phyloP scores from a whole-genome alignment of 2,113 vertebrate genomes.

The Etia nguti region DNA sequence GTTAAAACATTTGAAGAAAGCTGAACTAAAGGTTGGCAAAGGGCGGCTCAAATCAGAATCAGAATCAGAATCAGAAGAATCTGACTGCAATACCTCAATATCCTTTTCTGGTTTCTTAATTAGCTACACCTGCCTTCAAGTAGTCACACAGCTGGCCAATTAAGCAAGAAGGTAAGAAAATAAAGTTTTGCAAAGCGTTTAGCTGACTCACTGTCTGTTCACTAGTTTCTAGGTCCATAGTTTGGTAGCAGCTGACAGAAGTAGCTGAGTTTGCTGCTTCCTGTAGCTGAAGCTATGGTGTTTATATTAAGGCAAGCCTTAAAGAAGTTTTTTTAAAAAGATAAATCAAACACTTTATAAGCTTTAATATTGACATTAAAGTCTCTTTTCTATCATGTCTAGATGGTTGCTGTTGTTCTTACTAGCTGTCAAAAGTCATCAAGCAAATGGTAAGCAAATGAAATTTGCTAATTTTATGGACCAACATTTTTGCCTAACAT shows the following conservation, averaged over 20 bases:
- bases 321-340: background rate
- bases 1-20: background rate
- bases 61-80: too few species aligned
- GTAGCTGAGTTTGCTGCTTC: background rate
- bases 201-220: background rate
- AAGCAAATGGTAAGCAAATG: background rate
- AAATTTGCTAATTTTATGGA: background rate
- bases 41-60: background rate
- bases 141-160: background rate
- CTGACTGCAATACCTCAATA: background rate
- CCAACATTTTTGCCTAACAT: background rate
- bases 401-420: background rate
- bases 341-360: background rate
- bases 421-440: background rate
- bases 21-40: background rate
- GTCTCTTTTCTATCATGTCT: background rate
- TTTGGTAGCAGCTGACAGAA: background rate
- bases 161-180: background rate
- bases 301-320: background rate
- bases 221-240: background rate
- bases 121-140: background rate
- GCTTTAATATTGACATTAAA: too few species aligned
- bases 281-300: background rate
- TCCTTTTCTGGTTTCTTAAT: background rate
- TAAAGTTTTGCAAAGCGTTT: background rate